Base-by-base conservation (phyloP, 2,888 invertebrate genomes). In the Trichopria drosophilae region DNA sequence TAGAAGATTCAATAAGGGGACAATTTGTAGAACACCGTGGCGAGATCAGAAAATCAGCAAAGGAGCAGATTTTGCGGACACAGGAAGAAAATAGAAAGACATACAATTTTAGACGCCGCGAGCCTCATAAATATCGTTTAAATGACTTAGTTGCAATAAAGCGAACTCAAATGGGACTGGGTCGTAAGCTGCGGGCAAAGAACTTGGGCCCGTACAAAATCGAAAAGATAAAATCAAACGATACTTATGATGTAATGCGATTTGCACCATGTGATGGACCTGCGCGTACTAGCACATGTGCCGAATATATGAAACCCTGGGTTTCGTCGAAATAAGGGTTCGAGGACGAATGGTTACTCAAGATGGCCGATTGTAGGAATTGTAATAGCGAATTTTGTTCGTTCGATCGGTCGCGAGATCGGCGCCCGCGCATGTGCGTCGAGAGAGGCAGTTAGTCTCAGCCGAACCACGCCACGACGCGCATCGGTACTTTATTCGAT, bases 121-220 rank as follows among this genome's bases (percentile, higher is more conserved):
- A 45, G 7, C 29, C 57, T 3, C 36, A 10, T 3, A 46, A 48
- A 39, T 65, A 64, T 49, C 12, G 55, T n/a, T 32, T 51, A 12
- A 59, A 51, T 23, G 59, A 65, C 24, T 15, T 64, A 22, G 68
- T 72, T 2, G 68, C 68, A 4, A 70, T 71, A n/a, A 67, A 71
- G 48, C 49, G 69, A 18, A 70, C 69, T 1, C 67, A 72, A 42
- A 68, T 67, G 51, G 68, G 69, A 3, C 57, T 59, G n/a, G 68
- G 68, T 1, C 37, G 67, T 4, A 75, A 76, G 50, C 35, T 53
- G 1, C 44, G 16, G 29, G n/a, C 20, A 10, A 51, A 54, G 18
- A 51, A 24, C 34, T 16, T 51, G 10, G 73, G 71, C 1, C 68
- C 69, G 9, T 69, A 69, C 35, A 44, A 50, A 13, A 49, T 68